phyloP scores from a whole-genome alignment of 2,113 vertebrate genomes.

The Tamias sibiricus region DNA sequence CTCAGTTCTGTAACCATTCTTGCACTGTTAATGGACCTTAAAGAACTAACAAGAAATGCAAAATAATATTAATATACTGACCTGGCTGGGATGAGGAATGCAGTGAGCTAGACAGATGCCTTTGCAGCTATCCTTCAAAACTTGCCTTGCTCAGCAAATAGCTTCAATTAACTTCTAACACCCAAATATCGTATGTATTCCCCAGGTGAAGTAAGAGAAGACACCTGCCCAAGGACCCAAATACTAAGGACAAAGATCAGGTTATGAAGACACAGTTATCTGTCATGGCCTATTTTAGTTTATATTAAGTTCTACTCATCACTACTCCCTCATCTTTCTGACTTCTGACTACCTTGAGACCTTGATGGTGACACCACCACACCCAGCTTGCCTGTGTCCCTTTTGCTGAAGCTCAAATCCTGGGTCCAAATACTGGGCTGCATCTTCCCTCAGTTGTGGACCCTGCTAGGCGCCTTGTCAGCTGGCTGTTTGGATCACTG shows the following conservation, averaged over 20 bases:
- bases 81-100: background rate
- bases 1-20: background rate
- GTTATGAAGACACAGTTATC: background rate
- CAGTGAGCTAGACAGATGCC: background rate
- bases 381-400: background rate
- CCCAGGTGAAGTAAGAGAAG: background rate
- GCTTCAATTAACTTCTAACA: background rate
- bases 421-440: background rate
- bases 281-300: background rate
- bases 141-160: background rate
- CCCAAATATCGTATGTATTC: background rate
- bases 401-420: background rate
- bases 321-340: background rate
- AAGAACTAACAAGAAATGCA: background rate
- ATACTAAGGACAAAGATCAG: background rate
- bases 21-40: background rate
- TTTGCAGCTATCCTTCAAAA: background rate
- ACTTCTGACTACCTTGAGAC: background rate
- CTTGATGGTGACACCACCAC: background rate
- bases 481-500: background rate
- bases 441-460: background rate
- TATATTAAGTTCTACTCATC: background rate
- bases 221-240: background rate
- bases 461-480: background rate
- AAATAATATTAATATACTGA: background rate